Base-by-base conservation (phyloP, 2,888 invertebrate species). In the Neoascia interrupta region DNA sequence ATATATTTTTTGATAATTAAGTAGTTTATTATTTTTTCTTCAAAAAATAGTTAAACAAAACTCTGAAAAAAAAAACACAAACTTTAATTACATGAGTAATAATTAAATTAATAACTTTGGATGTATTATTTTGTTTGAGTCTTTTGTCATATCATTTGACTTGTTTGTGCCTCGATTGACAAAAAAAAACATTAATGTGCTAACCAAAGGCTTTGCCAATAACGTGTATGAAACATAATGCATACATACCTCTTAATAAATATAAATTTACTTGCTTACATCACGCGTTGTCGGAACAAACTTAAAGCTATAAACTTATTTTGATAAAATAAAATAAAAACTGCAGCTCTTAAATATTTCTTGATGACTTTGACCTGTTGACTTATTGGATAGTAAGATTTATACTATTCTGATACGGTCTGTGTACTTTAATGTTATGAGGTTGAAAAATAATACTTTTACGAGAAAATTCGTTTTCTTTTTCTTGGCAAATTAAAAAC, bases 81-180 rank as follows among this genome's bases (percentile, higher is more conserved):
- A 16, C 11, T 23, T 21, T 51, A 68, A 15, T n/a, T 37, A 36
- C 43, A 74, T 34, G 5, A 36, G 39, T 11, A 31, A 47, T 39
- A 16, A n/a, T n/a, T n/a, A n/a, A n/a, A 37, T 36, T 10, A 53
- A 23, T 11, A 36, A 64, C 5, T 31, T 56, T 26, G 28, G 15
- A 47, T 47, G 53, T 16, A 54, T 47, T 56, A 56, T 37, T 39
- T 37, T 51, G 36, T 69, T n/a, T n/a, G n/a, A n/a, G n/a, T n/a
- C n/a, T n/a, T n/a, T n/a, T n/a, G n/a, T n/a, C n/a, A n/a, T n/a
- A 26, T 53, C 28, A 51, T 51, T 45, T 61, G 18, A 28, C 45
- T 68, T 68, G 15, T 69, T 69, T 75, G 75, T 75, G 69, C 69
- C 63, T 73, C 28, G 64, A 43, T 69, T 75, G 49, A 47, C 61